A percentile compares a stretch with the other conserved stretches of the same genome.
Conservation (phyloP, 2,113 vertebrate species). For the Cyphotilapia sp. region DNA sequence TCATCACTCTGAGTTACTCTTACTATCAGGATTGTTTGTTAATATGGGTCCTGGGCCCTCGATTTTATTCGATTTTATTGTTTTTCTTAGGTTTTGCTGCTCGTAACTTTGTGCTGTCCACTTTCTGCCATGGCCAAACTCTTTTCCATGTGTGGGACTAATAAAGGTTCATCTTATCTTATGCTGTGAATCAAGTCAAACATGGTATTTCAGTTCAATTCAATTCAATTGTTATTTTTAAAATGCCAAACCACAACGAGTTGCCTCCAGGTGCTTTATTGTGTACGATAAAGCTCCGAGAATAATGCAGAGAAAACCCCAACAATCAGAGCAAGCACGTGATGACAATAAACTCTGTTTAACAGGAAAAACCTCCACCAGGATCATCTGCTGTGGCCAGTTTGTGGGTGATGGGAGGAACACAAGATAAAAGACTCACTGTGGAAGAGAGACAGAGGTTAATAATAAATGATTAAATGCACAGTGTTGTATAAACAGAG, state of each 20-base stretch:
- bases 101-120: neutral
- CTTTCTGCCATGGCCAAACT: neutral
- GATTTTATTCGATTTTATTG: neutral
- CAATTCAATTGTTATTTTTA: neutral
- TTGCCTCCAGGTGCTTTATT: neutral
- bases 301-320: neutral
- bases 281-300: neutral
- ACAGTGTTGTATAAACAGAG: neutral
- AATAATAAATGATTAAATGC: neutral
- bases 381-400: rapidly evolving
- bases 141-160: neutral
- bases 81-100: neutral
- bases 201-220: neutral
- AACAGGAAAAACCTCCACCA: neutral
- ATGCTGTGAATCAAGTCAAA: neutral
- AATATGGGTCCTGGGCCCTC: rapidly evolving
- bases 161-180: neutral
- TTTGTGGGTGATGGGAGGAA: neutral
- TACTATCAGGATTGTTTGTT: neutral
- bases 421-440: neutral
- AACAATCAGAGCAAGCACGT: neutral
- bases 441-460: neutral
- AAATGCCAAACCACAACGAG: neutral
- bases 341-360: neutral
- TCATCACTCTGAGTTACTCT: neutral